Conservation (phyloP, 1,140 invertebrate species). For the Bombus picipes region DNA sequence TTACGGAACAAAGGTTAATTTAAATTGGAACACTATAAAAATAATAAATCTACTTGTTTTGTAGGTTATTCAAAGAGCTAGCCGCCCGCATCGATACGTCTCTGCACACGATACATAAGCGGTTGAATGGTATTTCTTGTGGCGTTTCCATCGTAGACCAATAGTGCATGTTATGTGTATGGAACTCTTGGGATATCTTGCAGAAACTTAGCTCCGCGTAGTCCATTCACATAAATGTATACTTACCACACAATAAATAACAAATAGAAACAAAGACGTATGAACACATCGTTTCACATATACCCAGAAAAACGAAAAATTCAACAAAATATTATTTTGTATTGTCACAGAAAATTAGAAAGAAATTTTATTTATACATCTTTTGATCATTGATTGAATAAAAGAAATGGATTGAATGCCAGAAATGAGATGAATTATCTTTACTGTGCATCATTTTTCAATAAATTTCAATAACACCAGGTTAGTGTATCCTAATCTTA, state of each 20-base stretch:
- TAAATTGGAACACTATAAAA: neutral
- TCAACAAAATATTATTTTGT: too few relatives aligned
- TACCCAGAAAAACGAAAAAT: too few relatives aligned
- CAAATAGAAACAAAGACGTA: neutral
- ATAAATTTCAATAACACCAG: too few relatives aligned
- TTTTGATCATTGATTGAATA: too few relatives aligned
- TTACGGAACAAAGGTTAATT: neutral
- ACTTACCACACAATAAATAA: neutral
- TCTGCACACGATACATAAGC: neutral
- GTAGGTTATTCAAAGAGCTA: neutral
- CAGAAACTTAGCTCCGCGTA: neutral
- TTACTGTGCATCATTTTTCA: too few relatives aligned
- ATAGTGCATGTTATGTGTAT: neutral
- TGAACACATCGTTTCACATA: neutral
- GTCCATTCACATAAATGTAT: neutral
- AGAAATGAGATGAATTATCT: too few relatives aligned
- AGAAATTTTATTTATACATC: too few relatives aligned
- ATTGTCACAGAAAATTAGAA: too few relatives aligned
- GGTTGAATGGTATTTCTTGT: neutral
- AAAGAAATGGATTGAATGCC: too few relatives aligned
- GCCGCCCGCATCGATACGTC: neutral
- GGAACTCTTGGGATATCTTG: neutral
- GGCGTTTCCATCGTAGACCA: neutral
- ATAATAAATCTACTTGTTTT: neutral
- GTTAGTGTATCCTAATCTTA: neutral